Evolutionary conservation across 2,888 invertebrate species (phyloP), one percentile per base, ranked within the genome.

Genomic region (Halictus quadricinctus): DNA sequence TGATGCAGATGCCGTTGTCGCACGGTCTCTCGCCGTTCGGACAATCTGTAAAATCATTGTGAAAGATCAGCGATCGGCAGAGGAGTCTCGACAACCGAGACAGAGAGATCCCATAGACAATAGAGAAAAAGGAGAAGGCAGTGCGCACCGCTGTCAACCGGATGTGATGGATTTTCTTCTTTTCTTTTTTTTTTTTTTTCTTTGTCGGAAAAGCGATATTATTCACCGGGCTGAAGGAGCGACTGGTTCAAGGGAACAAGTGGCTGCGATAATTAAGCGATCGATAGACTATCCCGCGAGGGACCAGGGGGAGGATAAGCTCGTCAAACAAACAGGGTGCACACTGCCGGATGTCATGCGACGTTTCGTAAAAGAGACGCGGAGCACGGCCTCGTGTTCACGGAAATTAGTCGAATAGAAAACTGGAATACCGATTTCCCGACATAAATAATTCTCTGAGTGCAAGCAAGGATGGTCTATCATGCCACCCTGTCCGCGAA

Each of bases 1-100:
- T 95, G 87, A 97, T 96, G 91, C 97, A 96, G 80, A 95, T 94
- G 43, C 96, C 96, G 89, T 96, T 95, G 86, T 95, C 91, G 92
- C 97, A 97, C 3, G 93, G 93, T 93, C 95, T 96, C 89, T 96
- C 95, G 72, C 95, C 96, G 0, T 87, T 86, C 72, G 91, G 90
- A 88, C 95, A 95, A 75, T 90, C 93, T 93, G 92, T 64, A 93
- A 92, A 77, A 86, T 77, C 87, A 87, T 41, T 36, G 7, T 43
- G 46, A n/a, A 12, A 36, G 73, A 48, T 83, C 66, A 81, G n/a
- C 79, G 18, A 15, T n/a, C 25, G 1, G 80, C 29, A 78, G 50
- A 7, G 64, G 15, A 64, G 15, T 29, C 29, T 29, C 1, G 48
- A 15, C 73, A 54, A 12, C 21, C 21, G 43, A 36, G 8, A 21